Evolutionary conservation across 2,113 vertebrate species (phyloP).

Genomic region (Chunga burmeisteri): DNA sequence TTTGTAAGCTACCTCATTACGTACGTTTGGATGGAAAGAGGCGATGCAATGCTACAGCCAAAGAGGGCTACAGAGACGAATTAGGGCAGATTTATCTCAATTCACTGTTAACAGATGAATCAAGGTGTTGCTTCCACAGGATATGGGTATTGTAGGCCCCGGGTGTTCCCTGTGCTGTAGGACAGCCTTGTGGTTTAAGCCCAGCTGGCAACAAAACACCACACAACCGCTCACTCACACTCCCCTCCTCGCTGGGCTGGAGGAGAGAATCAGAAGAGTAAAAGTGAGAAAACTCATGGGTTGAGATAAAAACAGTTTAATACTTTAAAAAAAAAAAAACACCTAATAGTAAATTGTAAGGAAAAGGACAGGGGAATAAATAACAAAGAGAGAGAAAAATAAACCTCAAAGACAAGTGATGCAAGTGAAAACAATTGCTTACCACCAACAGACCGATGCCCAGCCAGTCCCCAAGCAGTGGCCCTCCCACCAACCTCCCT

Average conservation of each 20-base stretch:
- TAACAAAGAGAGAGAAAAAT: neutral
- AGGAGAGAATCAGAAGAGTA: neutral
- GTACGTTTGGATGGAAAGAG: neutral
- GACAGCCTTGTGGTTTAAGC: neutral
- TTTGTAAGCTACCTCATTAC: neutral
- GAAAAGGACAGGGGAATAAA: neutral
- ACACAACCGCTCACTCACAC: too few species aligned
- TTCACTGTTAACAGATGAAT: neutral
- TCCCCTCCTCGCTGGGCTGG: accelerated
- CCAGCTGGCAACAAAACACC: accelerated
- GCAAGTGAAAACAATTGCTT: neutral
- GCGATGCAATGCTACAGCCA: neutral
- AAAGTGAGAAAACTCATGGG: neutral
- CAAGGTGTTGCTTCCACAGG: neutral
- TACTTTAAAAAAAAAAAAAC: neutral
- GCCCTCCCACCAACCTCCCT: too few species aligned
- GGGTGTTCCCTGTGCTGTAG: neutral
- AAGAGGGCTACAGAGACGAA: neutral
- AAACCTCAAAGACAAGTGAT: neutral
- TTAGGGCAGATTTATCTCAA: neutral
- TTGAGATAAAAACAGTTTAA: neutral
- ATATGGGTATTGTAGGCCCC: neutral
- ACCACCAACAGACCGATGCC: neutral
- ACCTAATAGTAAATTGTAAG: neutral
- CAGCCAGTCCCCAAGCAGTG: neutral